Percentiles rank a stretch among this genome's conserved stretches.
Conservation (phyloP, 2,797 vertebrate species). For the Pipistrellus nathusii region DNA sequence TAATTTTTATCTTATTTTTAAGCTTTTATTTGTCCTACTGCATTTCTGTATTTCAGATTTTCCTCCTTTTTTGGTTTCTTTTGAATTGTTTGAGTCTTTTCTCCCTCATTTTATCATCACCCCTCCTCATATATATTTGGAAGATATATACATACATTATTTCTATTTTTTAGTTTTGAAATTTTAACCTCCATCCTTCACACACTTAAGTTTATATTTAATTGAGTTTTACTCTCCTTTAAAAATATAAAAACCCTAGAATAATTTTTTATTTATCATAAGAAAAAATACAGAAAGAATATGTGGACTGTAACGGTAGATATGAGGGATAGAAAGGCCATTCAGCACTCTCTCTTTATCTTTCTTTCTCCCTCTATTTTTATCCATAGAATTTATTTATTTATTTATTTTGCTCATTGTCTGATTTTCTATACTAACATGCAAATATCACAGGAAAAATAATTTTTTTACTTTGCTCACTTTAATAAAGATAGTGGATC, state of each 20-base stretch:
- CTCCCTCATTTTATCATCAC: not conserved
- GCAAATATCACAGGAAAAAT: not conserved
- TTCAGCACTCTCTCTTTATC: not conserved
- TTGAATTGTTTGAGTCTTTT: not conserved
- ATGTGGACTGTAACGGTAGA: not conserved
- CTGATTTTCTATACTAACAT: not conserved
- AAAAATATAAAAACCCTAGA: not conserved
- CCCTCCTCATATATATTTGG: not conserved
- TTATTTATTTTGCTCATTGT: not conserved
- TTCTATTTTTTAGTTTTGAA: not conserved
- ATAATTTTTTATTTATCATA: not conserved
- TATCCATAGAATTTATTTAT: not conserved
- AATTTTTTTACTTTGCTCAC: not conserved
- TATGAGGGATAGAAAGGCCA: not conserved
- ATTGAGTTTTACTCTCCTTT: not conserved
- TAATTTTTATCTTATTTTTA: constrained; percentile 28
- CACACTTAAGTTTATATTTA: not conserved
- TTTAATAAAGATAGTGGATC: not conserved
- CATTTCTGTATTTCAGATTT: not conserved
- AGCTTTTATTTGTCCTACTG: not conserved
- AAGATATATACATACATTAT: not conserved
- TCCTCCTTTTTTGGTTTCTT: constrained; percentile 23
- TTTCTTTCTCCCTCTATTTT: not conserved
- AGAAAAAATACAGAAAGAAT: not conserved
- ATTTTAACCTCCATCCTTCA: not conserved